Base-by-base conservation (phyloP, 2,888 invertebrate genomes). In the Marasmarcha lunaedactyla region DNA sequence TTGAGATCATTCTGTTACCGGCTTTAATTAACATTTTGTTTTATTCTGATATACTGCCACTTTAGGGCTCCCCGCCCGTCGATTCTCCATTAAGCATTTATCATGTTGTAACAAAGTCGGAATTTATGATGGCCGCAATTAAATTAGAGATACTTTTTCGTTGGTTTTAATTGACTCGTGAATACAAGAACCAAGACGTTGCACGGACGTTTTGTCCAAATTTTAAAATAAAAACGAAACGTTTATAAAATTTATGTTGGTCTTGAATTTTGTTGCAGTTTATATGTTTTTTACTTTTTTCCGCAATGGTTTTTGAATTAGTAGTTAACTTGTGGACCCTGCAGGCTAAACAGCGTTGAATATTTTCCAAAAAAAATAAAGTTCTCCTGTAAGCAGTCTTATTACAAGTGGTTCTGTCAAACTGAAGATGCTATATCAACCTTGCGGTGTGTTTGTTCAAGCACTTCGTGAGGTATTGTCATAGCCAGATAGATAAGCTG, bases 401-500 rank as follows among this genome's bases (percentile, higher is more conserved):
- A n/a, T n/a, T n/a, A n/a, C n/a, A n/a, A n/a, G n/a, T n/a, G n/a
- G n/a, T n/a, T n/a, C n/a, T n/a, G n/a, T n/a, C n/a, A n/a, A n/a
- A n/a, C n/a, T n/a, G n/a, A n/a, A n/a, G n/a, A n/a, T n/a, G n/a
- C n/a, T n/a, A n/a, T n/a, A n/a, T n/a, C n/a, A n/a, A n/a, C n/a
- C n/a, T n/a, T n/a, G n/a, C n/a, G n/a, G n/a, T n/a, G n/a, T n/a
- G n/a, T n/a, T n/a, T n/a, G n/a, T n/a, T 5, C 20, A 20, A 20
- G 7, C 4, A 20, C 7, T 20, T 7, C 7, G 20, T 20, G 7
- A 20, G 7, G 20, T 11, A 30, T n/a, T 30, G 4, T 30, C 30
- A 30, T 30, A 3, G 9, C 25, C 9, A 7, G 30, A 4, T 30
- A 30, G 11, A 54, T 55, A 57, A 57, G 56, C 55, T 53, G 55